These are phyloP conservation scores for Psittacula echo DNA, from an alignment of 2,797 vertebrate species.

Conservation along the genomic window DNA sequence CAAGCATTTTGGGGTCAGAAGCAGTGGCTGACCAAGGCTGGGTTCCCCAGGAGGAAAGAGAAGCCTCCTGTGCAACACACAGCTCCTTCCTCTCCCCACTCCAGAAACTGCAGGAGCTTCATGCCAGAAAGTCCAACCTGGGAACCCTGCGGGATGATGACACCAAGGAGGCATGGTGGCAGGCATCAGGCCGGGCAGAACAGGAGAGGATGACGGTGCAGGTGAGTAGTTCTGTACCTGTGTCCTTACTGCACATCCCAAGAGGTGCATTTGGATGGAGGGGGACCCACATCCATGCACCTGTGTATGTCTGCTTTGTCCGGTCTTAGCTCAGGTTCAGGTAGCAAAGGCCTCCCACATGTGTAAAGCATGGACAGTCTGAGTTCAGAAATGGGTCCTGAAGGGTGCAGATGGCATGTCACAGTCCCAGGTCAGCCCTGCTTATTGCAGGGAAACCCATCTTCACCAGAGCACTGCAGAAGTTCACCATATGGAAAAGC, in stretches of 20 bases:
- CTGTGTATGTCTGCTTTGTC: background rate
- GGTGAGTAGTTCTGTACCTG: constrained; percentile 36
- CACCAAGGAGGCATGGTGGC: background rate
- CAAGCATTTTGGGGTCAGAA: background rate
- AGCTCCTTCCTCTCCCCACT: background rate
- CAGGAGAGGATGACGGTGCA: constrained; percentile 49
- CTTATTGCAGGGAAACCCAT: background rate
- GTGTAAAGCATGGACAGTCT: background rate
- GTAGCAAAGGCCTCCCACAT: background rate
- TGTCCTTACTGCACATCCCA: background rate
- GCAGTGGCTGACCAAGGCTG: background rate
- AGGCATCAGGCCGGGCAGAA: constrained; percentile 17
- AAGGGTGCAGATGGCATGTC: background rate
- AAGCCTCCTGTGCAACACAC: background rate
- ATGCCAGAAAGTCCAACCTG: constrained; percentile 57
- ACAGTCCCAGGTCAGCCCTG: background rate
- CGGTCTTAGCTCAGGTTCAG: background rate
- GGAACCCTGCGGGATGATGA: constrained; percentile 59
- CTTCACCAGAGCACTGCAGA: background rate
- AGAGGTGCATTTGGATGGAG: background rate
- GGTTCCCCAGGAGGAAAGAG: background rate
- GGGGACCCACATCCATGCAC: background rate
- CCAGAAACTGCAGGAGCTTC: constrained; percentile 76
- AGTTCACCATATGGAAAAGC: background rate
- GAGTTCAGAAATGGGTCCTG: background rate